Evolutionary conservation across 2,113 vertebrate species (phyloP).

Genomic region (Tenebrosternarchus preto): DNA sequence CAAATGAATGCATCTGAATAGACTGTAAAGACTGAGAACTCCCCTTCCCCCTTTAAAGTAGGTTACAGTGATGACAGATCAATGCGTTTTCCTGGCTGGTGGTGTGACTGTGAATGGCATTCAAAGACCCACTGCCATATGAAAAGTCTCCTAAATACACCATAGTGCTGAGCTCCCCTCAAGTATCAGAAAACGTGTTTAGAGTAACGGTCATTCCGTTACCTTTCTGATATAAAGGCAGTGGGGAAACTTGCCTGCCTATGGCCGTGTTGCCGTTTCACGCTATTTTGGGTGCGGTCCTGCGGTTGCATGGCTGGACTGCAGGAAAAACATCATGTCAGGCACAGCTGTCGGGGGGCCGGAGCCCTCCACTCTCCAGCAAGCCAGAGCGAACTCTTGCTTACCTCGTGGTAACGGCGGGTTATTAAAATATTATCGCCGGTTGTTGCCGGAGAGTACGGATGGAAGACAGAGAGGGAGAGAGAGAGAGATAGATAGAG

Average conservation of each 20-base stretch:
- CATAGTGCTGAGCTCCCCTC: background rate
- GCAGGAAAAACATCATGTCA: slow-evolving; percentile 60
- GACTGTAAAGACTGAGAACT: background rate
- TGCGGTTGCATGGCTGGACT: slow-evolving; percentile 52
- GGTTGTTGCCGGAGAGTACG: slow-evolving; percentile 55
- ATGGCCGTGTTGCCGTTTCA: slow-evolving; percentile 40
- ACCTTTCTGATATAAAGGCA: background rate
- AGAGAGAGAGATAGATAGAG: slow-evolving; percentile 10
- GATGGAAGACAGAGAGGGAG: slow-evolving; percentile 45
- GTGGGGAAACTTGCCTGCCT: slow-evolving; percentile 32
- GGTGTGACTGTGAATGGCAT: background rate
- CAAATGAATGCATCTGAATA: background rate
- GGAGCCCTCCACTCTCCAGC: slow-evolving; percentile 41
- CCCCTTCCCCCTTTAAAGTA: background rate
- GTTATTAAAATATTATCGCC: slow-evolving; percentile 78
- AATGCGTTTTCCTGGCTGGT: background rate
- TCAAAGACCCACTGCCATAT: background rate
- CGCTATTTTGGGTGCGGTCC: slow-evolving; percentile 54
- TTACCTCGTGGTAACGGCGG: slow-evolving; percentile 70
- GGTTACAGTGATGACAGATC: background rate
- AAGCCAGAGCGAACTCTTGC: slow-evolving; percentile 47
- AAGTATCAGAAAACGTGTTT: background rate
- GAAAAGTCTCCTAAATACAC: background rate
- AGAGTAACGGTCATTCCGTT: background rate
- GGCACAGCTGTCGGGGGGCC: slow-evolving; percentile 72